Conservation (phyloP, 2,113 vertebrate genomes). For the Siniperca chuatsi region DNA sequence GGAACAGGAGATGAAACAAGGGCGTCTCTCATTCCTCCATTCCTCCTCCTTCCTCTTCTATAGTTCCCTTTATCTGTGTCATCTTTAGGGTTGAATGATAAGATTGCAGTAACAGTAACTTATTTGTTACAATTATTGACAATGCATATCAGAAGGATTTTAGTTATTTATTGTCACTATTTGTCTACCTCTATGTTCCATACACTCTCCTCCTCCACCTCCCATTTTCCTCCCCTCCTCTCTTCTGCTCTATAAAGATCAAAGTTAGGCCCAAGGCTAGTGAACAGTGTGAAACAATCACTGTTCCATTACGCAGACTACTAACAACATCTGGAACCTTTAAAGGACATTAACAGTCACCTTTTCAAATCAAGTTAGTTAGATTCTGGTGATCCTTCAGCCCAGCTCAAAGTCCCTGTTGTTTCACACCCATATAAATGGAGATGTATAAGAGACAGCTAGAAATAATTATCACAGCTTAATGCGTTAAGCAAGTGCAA, state of each 20-base stretch:
- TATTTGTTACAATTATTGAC: conserved; percentile 4
- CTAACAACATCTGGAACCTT: conserved; percentile 35
- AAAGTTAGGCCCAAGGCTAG: conserved; percentile 65
- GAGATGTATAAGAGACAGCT: background rate
- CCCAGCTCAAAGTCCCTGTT: background rate
- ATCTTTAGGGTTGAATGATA: conserved; percentile 22
- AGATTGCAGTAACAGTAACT: background rate
- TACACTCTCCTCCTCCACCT: background rate
- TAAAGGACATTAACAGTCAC: conserved; percentile 10
- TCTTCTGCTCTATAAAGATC: conserved; percentile 53
- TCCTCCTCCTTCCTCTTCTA: background rate
- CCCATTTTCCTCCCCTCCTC: background rate
- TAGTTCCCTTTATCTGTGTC: background rate
- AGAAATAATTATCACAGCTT: background rate
- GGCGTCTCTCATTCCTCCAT: background rate
- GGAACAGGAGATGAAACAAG: background rate
- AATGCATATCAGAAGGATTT: conserved; percentile 8
- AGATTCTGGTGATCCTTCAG: background rate
- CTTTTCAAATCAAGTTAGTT: background rate
- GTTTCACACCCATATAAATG: background rate
- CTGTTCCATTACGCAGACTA: conserved; percentile 36
- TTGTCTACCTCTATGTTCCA: background rate
- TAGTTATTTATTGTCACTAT: background rate
- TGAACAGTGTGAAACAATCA: conserved; percentile 53
- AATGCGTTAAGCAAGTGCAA: no score